Evolutionary conservation across 2,888 invertebrate genomes (phyloP).

Genomic region (Neocrepidodera transversa): DNA sequence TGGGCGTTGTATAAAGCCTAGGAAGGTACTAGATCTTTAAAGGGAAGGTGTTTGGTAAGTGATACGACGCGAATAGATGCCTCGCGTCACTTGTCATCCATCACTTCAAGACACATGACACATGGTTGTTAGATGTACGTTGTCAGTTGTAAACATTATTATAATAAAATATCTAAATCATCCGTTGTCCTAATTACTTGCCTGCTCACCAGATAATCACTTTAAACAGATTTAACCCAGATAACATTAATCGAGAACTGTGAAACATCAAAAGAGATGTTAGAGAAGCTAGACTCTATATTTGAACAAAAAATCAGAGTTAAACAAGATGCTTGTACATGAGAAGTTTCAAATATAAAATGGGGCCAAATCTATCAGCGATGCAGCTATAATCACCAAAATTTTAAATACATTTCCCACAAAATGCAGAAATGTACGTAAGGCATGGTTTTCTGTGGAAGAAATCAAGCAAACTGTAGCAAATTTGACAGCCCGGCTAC

Average conservation of each 20-base stretch:
- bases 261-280: slow-evolving; percentile 32
- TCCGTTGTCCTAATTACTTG: too few relatives aligned
- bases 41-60: too few relatives aligned
- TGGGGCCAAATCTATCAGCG: slow-evolving; percentile 34
- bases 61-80: too few relatives aligned
- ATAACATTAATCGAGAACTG: slow-evolving; percentile 44
- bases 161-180: too few relatives aligned
- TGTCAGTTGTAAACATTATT: too few relatives aligned
- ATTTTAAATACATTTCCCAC: slow-evolving; percentile 37
- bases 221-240: too few relatives aligned
- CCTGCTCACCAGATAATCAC: too few relatives aligned
- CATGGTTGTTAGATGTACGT: too few relatives aligned
- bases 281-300: slow-evolving; percentile 18
- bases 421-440: slow-evolving; percentile 30
- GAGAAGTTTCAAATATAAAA: slow-evolving; percentile 40
- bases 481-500: slow-evolving; percentile 36
- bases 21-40: too few relatives aligned
- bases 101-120: too few relatives aligned
- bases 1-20: too few relatives aligned
- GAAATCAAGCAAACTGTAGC: slow-evolving; percentile 37
- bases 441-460: slow-evolving; percentile 39
- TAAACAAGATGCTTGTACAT: slow-evolving; percentile 45
- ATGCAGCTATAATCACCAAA: slow-evolving; percentile 39
- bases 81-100: too few relatives aligned
- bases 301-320: slow-evolving; percentile 37